Evolutionary conservation across 2,888 invertebrate genomes (phyloP), one percentile per base, ranked within the genome.

Genomic region (Argyra leucocephala): DNA sequence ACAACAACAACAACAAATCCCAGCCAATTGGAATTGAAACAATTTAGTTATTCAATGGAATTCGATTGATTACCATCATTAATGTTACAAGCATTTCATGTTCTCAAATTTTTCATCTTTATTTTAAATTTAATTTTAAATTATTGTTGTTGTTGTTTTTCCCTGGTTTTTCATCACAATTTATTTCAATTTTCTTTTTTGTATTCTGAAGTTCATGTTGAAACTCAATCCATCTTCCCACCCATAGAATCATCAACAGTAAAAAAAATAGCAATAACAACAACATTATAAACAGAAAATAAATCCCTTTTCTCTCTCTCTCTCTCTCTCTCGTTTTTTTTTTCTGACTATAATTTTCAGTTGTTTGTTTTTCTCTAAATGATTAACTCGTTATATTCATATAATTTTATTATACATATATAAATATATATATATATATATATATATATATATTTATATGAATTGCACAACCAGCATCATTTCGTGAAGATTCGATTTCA

Each of bases 41-140:
- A 48, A 18, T 48, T 48, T 18, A 18, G 1, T 48, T 48, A 48
- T 48, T 48, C 48, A 48, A 18, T 48, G 48, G 48, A 48, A 48
- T 48, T 48, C 48, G 48, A 48, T 48, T 48, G 48, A 48, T 48
- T 48, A 48, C 48, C 48, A 48, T 48, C 48, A 48, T 48, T 48
- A 48, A 48, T 15, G 48, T 48, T 48, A 48, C 48, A 48, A 48
- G 18, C 48, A 48, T 48, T 48, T 48, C 48, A 48, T 48, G 48
- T 48, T 48, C 48, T 48, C 48, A 48, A 48, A 48, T 48, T 48
- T 9, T 48, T 48, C 48, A 48, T 48, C 48, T 37, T 37, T 37
- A 37, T 37, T 37, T 37, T 37, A 37, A 10, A 9, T 37, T 37
- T 15, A 10, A 26, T 26, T 26, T 26, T 26, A 6, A 6, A 6